Conservation (phyloP, 1,140 invertebrate species). For the Galleria mellonella region DNA sequence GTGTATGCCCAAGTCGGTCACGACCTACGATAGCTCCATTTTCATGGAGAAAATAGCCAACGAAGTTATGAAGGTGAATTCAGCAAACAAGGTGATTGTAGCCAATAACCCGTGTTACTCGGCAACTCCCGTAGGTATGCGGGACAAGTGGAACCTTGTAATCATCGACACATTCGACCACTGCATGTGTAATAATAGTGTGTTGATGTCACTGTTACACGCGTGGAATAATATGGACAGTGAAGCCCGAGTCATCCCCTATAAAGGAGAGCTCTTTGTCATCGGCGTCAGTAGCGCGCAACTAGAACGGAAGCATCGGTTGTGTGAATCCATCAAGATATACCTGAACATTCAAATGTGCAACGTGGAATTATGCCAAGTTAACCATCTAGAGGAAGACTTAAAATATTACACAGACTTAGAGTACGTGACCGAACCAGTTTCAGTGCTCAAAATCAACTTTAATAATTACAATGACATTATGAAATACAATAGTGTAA, state of each 20-base stretch:
- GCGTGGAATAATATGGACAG: neutral
- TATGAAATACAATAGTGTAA: too few relatives aligned
- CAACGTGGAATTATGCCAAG: too few relatives aligned
- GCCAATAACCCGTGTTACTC: too few relatives aligned
- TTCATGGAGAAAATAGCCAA: neutral
- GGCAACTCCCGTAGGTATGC: neutral
- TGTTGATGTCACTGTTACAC: neutral
- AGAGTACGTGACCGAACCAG: too few relatives aligned
- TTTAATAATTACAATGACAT: too few relatives aligned
- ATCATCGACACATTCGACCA: neutral
- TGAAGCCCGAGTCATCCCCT: neutral
- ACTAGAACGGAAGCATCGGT: neutral
- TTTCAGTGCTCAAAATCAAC: too few relatives aligned
- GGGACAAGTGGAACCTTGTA: neutral
- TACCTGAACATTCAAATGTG: neutral
- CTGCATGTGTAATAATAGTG: neutral
- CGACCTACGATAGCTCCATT: neutral
- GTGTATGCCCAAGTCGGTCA: neutral
- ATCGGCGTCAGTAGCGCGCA: neutral
- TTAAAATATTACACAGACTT: too few relatives aligned
- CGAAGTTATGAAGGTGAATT: neutral
- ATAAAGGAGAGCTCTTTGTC: neutral
- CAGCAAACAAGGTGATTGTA: neutral
- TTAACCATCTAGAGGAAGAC: too few relatives aligned
- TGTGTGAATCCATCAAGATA: neutral